Base-by-base conservation (phyloP, 2,888 invertebrate genomes). In the Subacronicta megacephala region DNA sequence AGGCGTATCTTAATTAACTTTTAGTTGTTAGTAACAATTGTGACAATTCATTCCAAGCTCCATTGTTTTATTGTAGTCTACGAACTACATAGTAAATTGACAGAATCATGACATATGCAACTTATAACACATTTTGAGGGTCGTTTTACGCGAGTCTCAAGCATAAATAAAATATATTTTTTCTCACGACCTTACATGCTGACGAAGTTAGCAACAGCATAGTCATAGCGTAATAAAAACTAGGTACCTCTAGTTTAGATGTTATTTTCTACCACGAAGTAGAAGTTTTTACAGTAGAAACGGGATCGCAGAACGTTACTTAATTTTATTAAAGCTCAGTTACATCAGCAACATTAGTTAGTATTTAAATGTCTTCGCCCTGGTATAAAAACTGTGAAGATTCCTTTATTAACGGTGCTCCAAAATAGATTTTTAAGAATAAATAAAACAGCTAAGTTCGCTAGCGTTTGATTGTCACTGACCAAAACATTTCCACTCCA, bases 141-240 rank as follows among this genome's bases (percentile, higher is more conserved):
- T 45, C 41, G 51, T 33, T 59, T 57, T 54, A 29, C 20, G 44
- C 18, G 37, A 42, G 43, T 55, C 51, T 51, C 56, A 38, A 51
- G 55, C 52, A 45, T 53, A 72, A 55, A 59, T 52, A 62, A 62
- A 62, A 36, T 50, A 2, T 41, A 53, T 38, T 40, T 61, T 60
- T 62, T 70, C 70, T 67, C 70, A 72, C 62, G 72, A 67, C 74
- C 71, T 74, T 66, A 58, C 41, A 40, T 53, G 52, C 44, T 53
- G 58, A 43, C 38, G 31, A 41, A 55, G 47, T 55, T 33, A 45
- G 35, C 33, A 61, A 31, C n/a, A 31, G 31, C n/a, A 7, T 6
- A n/a, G 5, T 4, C 20, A 61, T 54, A 54, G 45, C 15, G 65
- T 54, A 51, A 56, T 56, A 61, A 54, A 61, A 33, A 13, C n/a